These are phyloP conservation scores for Periophthalmodon schlosseri DNA, from an alignment of 2,113 vertebrate genomes.

Conservation along the genomic window DNA sequence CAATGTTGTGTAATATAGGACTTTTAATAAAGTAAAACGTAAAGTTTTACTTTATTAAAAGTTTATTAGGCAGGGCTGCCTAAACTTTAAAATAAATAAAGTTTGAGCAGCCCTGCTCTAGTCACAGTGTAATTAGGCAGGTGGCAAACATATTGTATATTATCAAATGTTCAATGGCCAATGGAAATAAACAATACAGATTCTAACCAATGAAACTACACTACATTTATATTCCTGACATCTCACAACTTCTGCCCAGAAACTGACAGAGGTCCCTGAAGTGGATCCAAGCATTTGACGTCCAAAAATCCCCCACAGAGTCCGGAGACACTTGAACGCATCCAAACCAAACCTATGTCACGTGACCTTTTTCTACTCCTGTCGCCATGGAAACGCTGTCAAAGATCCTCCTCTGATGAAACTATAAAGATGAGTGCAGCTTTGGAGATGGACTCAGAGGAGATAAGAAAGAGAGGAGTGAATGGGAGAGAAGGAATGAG, in stretches of 20 bases:
- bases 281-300: background rate
- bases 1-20: too few species aligned
- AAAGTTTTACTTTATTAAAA: too few species aligned
- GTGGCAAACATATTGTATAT: too few species aligned
- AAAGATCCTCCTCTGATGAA: background rate
- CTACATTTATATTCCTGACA: background rate
- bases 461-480: background rate
- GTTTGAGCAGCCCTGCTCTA: too few species aligned
- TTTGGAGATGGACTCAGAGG: background rate
- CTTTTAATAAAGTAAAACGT: too few species aligned
- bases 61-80: too few species aligned
- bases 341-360: background rate
- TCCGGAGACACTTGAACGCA: background rate
- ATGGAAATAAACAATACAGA: background rate
- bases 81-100: too few species aligned
- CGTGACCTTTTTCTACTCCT: conserved; percentile 2
- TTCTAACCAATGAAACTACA: background rate
- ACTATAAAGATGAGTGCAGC: background rate
- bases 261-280: background rate
- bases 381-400: conserved; percentile 50
- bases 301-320: background rate
- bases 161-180: too few species aligned
- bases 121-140: too few species aligned
- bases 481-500: background rate
- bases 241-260: background rate